Percentiles rank a stretch among this genome's conserved stretches.
These are phyloP conservation scores for human DNA, from an alignment of 2,113 vertebrate species.

Conservation along the genomic window GRCh38 chr2:204921501-204922000, in stretches of 20 bases:
- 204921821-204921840: neutral
- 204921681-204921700: neutral
- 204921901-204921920: neutral
- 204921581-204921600: neutral
- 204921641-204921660: neutral
- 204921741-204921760: neutral
- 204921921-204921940: neutral
- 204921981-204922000: neutral
- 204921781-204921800: neutral
- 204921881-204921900: neutral
- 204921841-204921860: neutral
- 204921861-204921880: neutral
- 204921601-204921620: neutral
- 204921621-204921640: neutral
- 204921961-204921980: neutral
- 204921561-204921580: neutral
- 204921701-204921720: neutral
- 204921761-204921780: neutral
- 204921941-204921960: rapidly evolving
- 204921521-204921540: neutral
- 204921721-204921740: neutral
- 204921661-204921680: neutral
- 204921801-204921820: neutral
- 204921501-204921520: neutral
- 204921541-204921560: neutral